phyloP scores from a whole-genome alignment of 2,888 invertebrate species.

The Drosophila tanythrix region DNA sequence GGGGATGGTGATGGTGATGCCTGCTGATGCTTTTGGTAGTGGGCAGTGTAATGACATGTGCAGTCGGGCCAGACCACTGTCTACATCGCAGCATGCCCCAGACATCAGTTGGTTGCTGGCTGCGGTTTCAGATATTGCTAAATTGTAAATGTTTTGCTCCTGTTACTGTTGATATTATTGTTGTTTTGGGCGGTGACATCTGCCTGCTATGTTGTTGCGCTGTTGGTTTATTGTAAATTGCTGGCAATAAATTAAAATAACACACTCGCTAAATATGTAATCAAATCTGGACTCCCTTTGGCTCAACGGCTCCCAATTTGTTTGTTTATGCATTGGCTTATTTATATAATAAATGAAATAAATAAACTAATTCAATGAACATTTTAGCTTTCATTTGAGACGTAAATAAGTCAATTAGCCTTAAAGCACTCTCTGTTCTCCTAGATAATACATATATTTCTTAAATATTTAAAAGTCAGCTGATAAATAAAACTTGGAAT shows the following conservation, averaged over 20 bases:
- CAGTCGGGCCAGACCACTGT: slow-evolving; percentile 38
- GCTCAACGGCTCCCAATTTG: slow-evolving; percentile 19
- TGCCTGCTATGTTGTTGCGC: slow-evolving; percentile 43
- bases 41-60: slow-evolving; percentile 64
- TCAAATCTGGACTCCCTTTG: slow-evolving; percentile 42
- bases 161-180: slow-evolving; percentile 31
- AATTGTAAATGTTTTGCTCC: slow-evolving; percentile 68
- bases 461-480: neutral
- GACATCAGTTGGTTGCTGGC: slow-evolving; percentile 54
- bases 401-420: slow-evolving; percentile 22
- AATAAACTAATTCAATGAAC: slow-evolving; percentile 47
- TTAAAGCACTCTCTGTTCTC: neutral
- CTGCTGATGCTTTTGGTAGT: slow-evolving; percentile 43
- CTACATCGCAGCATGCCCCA: slow-evolving; percentile 31
- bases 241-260: slow-evolving; percentile 74
- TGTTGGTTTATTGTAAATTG: slow-evolving; percentile 65
- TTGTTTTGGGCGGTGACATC: slow-evolving; percentile 42
- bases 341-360: slow-evolving; percentile 57
- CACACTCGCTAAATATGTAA: slow-evolving; percentile 76
- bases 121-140: slow-evolving; percentile 82
- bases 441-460: neutral
- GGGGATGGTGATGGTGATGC: slow-evolving; percentile 19
- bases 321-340: slow-evolving; percentile 45
- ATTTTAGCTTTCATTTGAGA: slow-evolving; percentile 8
- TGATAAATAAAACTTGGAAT: neutral